phyloP scores from a whole-genome alignment of 2,113 vertebrate species.

The Morphnarchus princeps region DNA sequence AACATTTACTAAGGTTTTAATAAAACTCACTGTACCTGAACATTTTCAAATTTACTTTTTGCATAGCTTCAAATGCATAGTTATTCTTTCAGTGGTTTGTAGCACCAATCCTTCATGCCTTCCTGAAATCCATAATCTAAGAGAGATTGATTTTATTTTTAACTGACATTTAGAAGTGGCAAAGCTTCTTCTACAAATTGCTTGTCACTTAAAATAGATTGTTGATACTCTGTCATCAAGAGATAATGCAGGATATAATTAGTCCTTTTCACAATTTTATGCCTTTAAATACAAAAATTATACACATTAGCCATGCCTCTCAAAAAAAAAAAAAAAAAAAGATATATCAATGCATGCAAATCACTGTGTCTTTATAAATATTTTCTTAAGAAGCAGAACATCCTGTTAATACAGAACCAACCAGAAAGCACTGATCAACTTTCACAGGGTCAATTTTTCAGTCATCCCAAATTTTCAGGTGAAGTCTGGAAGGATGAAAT shows the following conservation, averaged over 20 bases:
- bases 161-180: constrained; percentile 45
- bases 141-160: constrained; percentile 51
- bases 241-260: constrained; percentile 66
- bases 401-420: constrained; percentile 49
- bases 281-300: constrained; percentile 66
- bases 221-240: constrained; percentile 60
- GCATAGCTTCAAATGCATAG: not conserved
- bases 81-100: not conserved
- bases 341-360: constrained; percentile 56
- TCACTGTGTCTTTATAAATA: constrained; percentile 66
- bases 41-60: not conserved
- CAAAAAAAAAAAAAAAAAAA: constrained; percentile 47
- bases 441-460: not conserved
- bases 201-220: constrained; percentile 65
- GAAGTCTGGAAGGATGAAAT: constrained; percentile 11
- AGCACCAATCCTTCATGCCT: not conserved
- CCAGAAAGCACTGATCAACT: not conserved
- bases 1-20: not conserved
- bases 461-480: not conserved
- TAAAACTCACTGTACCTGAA: not conserved
- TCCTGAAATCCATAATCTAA: constrained; percentile 41
- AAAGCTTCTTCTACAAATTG: constrained; percentile 58
- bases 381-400: constrained; percentile 63
- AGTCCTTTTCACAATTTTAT: constrained; percentile 64
- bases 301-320: constrained; percentile 60